Conservation (phyloP, 2,888 invertebrate species). For the Napeogenes sylphis region DNA sequence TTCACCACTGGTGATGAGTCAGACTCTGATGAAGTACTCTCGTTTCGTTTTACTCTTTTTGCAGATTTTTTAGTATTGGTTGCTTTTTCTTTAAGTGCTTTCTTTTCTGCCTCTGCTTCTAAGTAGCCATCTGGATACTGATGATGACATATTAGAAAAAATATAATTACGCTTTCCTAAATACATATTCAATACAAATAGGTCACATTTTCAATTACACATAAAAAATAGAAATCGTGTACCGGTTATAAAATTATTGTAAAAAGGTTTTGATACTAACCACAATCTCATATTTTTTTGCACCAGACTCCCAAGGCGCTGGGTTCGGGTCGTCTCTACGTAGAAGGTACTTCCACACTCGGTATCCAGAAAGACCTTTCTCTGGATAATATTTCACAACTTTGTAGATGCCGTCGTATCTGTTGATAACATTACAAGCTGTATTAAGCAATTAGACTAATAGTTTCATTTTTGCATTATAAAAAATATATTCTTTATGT, state of each 20-base stretch:
- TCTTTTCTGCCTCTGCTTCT: slow-evolving; percentile 79
- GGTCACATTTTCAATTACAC: too few species aligned
- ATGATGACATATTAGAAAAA: slow-evolving; percentile 26
- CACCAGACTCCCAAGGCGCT: slow-evolving; percentile 87
- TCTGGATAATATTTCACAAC: slow-evolving; percentile 90
- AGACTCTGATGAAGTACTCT: slow-evolving; percentile 37
- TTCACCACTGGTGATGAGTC: slow-evolving; percentile 45
- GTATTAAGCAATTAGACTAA: too few species aligned
- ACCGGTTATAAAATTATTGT: slow-evolving; percentile 1
- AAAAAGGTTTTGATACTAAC: slow-evolving; percentile 40
- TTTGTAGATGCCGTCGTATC: slow-evolving; percentile 93
- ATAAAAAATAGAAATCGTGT: too few species aligned
- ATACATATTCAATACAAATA: too few species aligned
- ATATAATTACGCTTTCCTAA: not conserved
- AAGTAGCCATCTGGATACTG: slow-evolving; percentile 86
- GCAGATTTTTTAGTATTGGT: slow-evolving; percentile 35
- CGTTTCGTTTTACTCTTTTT: slow-evolving; percentile 46
- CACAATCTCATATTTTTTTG: slow-evolving; percentile 75
- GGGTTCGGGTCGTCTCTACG: slow-evolving; percentile 86
- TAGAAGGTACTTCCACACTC: slow-evolving; percentile 88
- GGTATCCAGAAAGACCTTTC: slow-evolving; percentile 85
- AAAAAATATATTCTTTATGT: too few species aligned
- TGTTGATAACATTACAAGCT: slow-evolving; percentile 33
- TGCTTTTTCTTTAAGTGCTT: slow-evolving; percentile 50
- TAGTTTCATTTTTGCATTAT: too few species aligned